phyloP scores from a whole-genome alignment of 92 coral and sea anemone species.

The Hydrozoanthus gracilis region DNA sequence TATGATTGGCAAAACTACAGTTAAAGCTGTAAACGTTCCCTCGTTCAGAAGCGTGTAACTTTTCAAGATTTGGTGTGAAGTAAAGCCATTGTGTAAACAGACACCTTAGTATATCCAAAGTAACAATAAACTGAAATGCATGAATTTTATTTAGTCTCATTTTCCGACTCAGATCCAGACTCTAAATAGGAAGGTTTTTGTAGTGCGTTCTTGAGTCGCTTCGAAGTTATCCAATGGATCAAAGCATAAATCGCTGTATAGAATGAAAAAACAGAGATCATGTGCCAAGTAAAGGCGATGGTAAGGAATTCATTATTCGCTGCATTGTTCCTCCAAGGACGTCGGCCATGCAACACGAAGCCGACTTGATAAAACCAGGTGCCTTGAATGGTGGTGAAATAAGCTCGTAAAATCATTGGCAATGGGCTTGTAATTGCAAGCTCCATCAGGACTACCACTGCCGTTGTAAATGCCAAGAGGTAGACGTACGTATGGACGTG shows the following conservation, averaged over 20 bases:
- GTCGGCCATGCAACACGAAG: constrained; percentile 77
- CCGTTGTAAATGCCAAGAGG: constrained; percentile 69
- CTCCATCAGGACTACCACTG: constrained; percentile 62
- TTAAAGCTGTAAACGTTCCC: too few relatives aligned
- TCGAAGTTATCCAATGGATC: background rate
- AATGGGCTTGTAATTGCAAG: constrained; percentile 50
- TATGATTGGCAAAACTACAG: too few relatives aligned
- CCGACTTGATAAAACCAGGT: constrained; percentile 92
- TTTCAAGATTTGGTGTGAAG: too few relatives aligned
- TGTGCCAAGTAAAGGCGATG: constrained; percentile 79
- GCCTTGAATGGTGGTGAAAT: constrained; percentile 77
- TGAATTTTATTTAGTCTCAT: background rate
- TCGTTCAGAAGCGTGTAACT: too few relatives aligned
- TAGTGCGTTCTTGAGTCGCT: background rate
- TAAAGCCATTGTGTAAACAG: background rate
- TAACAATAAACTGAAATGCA: background rate
- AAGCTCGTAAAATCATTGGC: constrained; percentile 68
- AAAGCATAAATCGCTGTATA: constrained; percentile 15
- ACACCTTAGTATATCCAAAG: background rate
- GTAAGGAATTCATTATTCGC: constrained; percentile 72
- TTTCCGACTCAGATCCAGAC: constrained; percentile 30
- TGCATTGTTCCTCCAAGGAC: constrained; percentile 61
- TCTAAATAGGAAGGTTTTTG: background rate
- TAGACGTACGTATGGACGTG: constrained; percentile 81
- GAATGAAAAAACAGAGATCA: constrained; percentile 19